Evolutionary conservation across 2,888 invertebrate species (phyloP), one percentile per base, ranked within the genome.

Genomic region (Apodemia mormo): DNA sequence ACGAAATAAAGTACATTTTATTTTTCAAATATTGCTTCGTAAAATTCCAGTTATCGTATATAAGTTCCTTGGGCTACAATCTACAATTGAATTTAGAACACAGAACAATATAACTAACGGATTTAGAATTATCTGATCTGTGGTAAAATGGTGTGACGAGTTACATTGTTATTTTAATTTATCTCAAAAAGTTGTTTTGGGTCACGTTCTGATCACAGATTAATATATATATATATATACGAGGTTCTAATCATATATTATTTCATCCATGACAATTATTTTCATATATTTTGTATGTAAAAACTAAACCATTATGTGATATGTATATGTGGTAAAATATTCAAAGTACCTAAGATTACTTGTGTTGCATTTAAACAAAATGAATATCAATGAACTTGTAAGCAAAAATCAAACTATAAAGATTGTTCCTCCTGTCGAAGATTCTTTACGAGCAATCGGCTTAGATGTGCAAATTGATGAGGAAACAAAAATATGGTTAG

Each of bases 341-440:
- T 52, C 45, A 12, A 45, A n/a, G 2, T 3, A 40, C n/a, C 2
- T 45, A 10, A 45, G 5, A 58, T 12, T 61, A 33, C 6, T 30
- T 12, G 61, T 61, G 33, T 12, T 14, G 12, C 33, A 33, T 12
- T 33, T 12, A 56, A 37, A 45, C 40, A 61, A 45, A 70, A 72
- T 73, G 69, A 72, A 76, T 70, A 70, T 73, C 66, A 73, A 74
- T 61, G 67, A 71, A 49, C 70, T 76, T 66, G 74, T 73, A 37
- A 58, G 56, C 67, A 66, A 72, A 69, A 70, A 90, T 76, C 90
- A 91, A 78, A 85, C 86, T 30, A 92, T 93, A 70, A 93, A 92
- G 82, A 90, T 94, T 74, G 87, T 93, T 67, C 93, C 93, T 56
- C 89, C 93, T 43, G 79, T 91, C 56, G 92, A 94, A 81, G 92